Evolutionary conservation across 2,888 invertebrate species (phyloP).

Genomic region (Phalera bucephala): DNA sequence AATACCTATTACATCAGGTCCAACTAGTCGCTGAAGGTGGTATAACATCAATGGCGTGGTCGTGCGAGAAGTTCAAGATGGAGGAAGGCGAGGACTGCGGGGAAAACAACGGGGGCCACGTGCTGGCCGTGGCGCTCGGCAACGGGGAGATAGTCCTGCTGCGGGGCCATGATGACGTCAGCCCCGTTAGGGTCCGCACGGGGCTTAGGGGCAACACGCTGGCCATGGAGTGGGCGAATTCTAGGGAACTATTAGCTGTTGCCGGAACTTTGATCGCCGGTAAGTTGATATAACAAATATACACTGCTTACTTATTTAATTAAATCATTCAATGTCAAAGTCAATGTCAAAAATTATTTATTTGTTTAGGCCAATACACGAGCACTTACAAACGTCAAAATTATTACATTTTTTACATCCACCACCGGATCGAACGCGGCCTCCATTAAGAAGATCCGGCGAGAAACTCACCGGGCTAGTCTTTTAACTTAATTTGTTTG

Average conservation of each 20-base stretch:
- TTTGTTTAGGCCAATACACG: too few species aligned
- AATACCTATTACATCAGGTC: slow-evolving; percentile 66
- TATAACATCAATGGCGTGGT: slow-evolving; percentile 97
- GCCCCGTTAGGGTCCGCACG: slow-evolving; percentile 93
- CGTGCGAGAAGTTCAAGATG: slow-evolving; percentile 99
- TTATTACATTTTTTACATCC: too few species aligned
- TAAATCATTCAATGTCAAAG: too few species aligned
- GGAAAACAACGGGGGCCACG: slow-evolving; percentile 85
- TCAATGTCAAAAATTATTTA: too few species aligned
- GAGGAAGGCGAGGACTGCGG: slow-evolving; percentile 93
- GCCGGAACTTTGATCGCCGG: slow-evolving; percentile 87
- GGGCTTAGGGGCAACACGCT: slow-evolving; percentile 90
- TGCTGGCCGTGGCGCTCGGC: slow-evolving; percentile 93
- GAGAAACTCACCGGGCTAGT: too few species aligned
- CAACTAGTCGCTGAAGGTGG: slow-evolving; percentile 93
- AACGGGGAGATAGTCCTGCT: slow-evolving; percentile 95
- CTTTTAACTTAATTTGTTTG: too few species aligned
- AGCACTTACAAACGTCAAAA: too few species aligned
- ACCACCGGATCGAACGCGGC: too few species aligned
- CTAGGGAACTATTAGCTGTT: slow-evolving; percentile 94
- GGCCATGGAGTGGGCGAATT: slow-evolving; percentile 98
- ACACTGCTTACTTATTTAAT: too few species aligned
- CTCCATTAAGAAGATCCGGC: too few species aligned
- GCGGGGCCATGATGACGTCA: slow-evolving; percentile 96
- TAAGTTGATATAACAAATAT: too few species aligned